phyloP scores from a whole-genome alignment of 2,888 invertebrate species.

The Drosophila multiciliata region DNA sequence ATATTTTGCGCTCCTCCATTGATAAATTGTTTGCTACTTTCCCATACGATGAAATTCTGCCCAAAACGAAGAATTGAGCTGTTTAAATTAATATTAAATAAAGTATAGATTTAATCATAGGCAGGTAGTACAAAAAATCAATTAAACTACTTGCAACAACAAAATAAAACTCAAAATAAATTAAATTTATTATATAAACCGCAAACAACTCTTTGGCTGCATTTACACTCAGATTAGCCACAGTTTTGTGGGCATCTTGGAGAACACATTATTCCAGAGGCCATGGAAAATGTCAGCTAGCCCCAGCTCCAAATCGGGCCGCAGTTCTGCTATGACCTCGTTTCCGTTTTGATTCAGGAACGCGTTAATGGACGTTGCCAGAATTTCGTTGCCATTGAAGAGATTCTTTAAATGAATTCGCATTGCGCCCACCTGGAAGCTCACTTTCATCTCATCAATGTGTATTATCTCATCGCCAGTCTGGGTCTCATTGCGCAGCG shows the following conservation, averaged over 20 bases:
- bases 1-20: slow-evolving; percentile 87
- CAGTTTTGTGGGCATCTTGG: slow-evolving; percentile 86
- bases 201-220: not conserved
- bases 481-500: slow-evolving; percentile 84
- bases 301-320: slow-evolving; percentile 86
- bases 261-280: slow-evolving; percentile 87
- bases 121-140: slow-evolving; percentile 21
- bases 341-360: slow-evolving; percentile 87
- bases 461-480: slow-evolving; percentile 84
- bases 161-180: slow-evolving; percentile 59
- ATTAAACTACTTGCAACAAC: slow-evolving; percentile 35
- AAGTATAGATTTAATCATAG: slow-evolving; percentile 44
- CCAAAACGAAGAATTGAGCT: slow-evolving; percentile 67
- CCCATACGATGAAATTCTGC: slow-evolving; percentile 86
- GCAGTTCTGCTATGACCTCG: slow-evolving; percentile 87
- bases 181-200: slow-evolving; percentile 54
- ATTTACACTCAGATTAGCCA: slow-evolving; percentile 85
- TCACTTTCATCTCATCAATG: slow-evolving; percentile 87
- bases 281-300: slow-evolving; percentile 86
- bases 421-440: slow-evolving; percentile 86
- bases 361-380: slow-evolving; percentile 87
- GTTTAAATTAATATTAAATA: slow-evolving; percentile 10
- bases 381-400: slow-evolving; percentile 88
- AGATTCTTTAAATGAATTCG: slow-evolving; percentile 87
- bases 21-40: slow-evolving; percentile 88